A percentile compares a stretch with the other conserved stretches of the same genome.
These are phyloP conservation scores for Antheraea assamensis DNA, from an alignment of 2,888 invertebrate species.

Conservation along the genomic window DNA sequence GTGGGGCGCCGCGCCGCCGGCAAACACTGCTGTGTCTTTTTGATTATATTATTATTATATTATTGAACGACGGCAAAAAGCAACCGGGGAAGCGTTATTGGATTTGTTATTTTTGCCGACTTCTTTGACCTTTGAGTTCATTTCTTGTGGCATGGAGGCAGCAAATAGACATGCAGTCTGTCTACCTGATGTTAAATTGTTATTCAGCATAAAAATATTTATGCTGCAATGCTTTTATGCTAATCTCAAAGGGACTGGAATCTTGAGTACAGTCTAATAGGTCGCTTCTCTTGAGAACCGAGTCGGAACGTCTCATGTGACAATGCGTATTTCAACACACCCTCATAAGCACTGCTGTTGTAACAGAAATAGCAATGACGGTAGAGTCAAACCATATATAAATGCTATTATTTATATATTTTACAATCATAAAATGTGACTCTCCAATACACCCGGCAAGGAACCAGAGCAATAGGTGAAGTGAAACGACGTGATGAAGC, in stretches of 20 bases:
- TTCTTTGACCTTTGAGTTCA: neutral
- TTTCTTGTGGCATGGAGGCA: neutral
- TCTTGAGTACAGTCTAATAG: neutral
- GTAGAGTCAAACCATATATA: neutral
- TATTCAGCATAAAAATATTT: neutral
- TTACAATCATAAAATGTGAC: neutral
- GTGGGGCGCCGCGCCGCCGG: conserved; percentile 6
- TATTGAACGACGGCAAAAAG: neutral
- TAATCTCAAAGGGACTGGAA: neutral
- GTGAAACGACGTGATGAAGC: no score
- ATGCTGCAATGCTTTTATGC: no score
- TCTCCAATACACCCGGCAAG: no score
- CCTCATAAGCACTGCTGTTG: neutral
- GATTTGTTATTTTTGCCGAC: neutral
- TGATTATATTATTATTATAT: neutral
- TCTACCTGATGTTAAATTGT: neutral
- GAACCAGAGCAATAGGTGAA: no score
- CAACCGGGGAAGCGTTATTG: neutral
- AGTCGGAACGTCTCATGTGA: neutral
- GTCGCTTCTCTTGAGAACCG: neutral
- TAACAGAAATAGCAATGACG: neutral
- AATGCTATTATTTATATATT: neutral
- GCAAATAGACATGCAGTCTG: neutral
- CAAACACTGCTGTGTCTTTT: conserved; percentile 2
- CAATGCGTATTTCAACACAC: neutral